Conservation (phyloP, 35 echinoderm and acorn worm species). For the Patiria miniata region DNA sequence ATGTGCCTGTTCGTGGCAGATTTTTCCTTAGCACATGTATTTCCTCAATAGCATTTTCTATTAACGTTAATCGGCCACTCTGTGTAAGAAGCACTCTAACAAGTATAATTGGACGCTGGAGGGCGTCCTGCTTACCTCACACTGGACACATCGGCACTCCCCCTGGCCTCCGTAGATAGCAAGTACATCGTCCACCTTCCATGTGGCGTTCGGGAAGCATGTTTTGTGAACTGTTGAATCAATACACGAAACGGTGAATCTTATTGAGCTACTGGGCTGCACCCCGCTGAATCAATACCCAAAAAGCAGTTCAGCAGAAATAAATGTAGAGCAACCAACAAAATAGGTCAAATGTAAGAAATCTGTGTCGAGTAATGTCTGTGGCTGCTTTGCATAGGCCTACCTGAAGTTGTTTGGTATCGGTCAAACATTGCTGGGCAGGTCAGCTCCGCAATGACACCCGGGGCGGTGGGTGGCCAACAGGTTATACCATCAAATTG, state of each 20-base stretch:
- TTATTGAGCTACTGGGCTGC: no score
- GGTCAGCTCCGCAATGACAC: background rate
- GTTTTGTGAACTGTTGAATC: background rate
- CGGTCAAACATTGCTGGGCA: constrained; percentile 27
- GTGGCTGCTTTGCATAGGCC: no score
- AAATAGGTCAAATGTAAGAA: background rate
- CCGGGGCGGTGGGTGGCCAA: constrained; percentile 48
- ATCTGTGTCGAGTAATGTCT: background rate
- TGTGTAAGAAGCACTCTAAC: no score
- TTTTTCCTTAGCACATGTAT: no score
- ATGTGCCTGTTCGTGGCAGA: no score
- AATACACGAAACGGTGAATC: no score
- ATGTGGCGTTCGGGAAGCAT: background rate
- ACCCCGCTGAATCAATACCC: no score
- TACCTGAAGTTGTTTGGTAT: constrained; percentile 31
- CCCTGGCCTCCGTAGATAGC: background rate
- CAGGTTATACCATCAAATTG: constrained; percentile 34
- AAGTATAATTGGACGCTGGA: background rate
- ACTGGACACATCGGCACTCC: constrained; percentile 44
- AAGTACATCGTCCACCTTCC: background rate
- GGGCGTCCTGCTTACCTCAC: constrained; percentile 37
- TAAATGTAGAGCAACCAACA: no score
- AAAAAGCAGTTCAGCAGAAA: no score
- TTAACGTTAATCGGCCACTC: no score
- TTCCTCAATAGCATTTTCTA: no score